Conservation (phyloP, 1,140 invertebrate genomes). For the Vanessa tameamea region DNA sequence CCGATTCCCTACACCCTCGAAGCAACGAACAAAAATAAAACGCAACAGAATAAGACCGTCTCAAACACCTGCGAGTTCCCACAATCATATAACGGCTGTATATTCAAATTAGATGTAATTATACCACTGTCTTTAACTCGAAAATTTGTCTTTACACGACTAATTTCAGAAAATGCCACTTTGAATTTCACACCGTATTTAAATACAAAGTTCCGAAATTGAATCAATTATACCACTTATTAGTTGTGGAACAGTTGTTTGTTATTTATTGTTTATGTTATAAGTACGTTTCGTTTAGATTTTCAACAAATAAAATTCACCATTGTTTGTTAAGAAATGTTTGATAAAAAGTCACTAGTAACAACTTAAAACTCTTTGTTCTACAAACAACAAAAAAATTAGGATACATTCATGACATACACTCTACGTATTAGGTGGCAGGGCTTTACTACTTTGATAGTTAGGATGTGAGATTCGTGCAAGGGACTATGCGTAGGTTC, state of each 20-base stretch:
- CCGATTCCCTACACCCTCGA: conserved; percentile 22
- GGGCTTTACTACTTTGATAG: too few species aligned
- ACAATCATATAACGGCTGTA: conserved; percentile 22
- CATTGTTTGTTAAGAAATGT: too few species aligned
- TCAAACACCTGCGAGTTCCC: conserved; percentile 35
- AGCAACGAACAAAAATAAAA: conserved; percentile 17
- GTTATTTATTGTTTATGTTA: neutral
- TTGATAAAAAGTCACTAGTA: too few species aligned
- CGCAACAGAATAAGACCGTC: conserved; percentile 36
- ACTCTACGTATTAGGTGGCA: too few species aligned
- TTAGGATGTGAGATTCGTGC: too few species aligned
- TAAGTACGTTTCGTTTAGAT: neutral
- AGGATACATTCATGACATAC: too few species aligned
- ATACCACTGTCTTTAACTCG: conserved; percentile 29
- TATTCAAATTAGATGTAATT: conserved; percentile 47
- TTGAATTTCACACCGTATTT: conserved; percentile 21
- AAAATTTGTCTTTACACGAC: conserved; percentile 36
- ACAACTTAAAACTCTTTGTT: too few species aligned
- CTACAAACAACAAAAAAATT: too few species aligned
- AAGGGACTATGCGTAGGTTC: too few species aligned
- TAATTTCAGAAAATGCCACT: conserved; percentile 21
- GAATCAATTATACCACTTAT: conserved; percentile 3
- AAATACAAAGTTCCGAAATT: neutral
- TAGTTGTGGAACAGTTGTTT: neutral
- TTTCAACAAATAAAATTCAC: too few species aligned